Base-by-base conservation (phyloP, 2,888 invertebrate genomes). In the Drosophila algonquin region DNA sequence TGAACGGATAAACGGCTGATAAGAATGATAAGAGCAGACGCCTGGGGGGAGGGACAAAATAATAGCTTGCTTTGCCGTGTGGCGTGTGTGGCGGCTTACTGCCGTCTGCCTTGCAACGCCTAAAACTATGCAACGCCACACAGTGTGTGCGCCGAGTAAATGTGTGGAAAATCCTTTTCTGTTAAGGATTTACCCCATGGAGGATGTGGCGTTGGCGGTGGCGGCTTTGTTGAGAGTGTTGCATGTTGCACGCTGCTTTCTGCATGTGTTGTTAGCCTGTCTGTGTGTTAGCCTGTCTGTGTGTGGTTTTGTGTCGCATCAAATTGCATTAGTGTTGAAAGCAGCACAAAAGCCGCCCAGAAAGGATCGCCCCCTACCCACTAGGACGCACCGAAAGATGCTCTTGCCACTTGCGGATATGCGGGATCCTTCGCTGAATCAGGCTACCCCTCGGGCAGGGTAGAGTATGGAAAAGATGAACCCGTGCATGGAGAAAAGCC, bases 241-340 rank as follows among this genome's bases (percentile, higher is more conserved):
- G 56, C 24, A 48, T 24, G 24, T 24, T 24, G 24, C 24, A 24
- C 24, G 24, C 24, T 24, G 21, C 21, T 2, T 2, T 21, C 30
- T 48, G 56, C 24, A 48, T 64, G 56, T 27, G 46, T 56, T 27
- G 27, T 7, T 6, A 7, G 61, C 70, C 63, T 73, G 81, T 70
- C 65, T 74, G 65, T 76, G 76, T 85, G 84, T 63, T 6, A 7
- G 61, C 70, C 63, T 73, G 81, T 70, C 65, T 74, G 65, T 76
- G 76, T 85, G 84, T 63, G 86, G 88, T 78, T 80, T 84, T 78
- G 78, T 71, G 79, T 52, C 57, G 88, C 87, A 79, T 85, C 87
- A 88, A 85, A 85, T 88, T 85, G 85, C 87, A 85, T 85, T 85
- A 83, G 73, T 73, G 87, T 65, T 82, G 72, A 88, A 80, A 77